A percentile compares a stretch with the other conserved stretches of the same genome.
Conservation (phyloP, 1,140 invertebrate species). For the Eciton burchellii region DNA sequence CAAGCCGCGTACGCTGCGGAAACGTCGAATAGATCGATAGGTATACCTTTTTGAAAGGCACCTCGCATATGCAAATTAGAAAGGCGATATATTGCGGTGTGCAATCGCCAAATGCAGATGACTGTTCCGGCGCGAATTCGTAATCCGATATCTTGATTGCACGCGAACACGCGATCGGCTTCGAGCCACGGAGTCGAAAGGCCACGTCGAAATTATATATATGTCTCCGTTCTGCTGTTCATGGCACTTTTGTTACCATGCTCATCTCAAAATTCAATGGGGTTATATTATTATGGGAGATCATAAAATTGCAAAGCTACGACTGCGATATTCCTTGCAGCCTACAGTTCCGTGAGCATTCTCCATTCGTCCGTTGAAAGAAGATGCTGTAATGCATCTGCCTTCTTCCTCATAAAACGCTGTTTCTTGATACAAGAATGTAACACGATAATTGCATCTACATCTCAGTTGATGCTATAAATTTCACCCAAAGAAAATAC, state of each 20-base stretch:
- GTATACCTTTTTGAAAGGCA: constrained; percentile 35
- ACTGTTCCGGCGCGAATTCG: constrained; percentile 78
- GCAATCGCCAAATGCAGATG: constrained; percentile 77
- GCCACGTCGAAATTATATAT: constrained; percentile 14
- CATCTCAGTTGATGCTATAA: no score
- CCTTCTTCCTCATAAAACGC: no score
- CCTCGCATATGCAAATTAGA: constrained; percentile 59
- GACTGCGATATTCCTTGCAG: background rate
- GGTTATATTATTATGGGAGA: background rate
- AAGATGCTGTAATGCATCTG: no score
- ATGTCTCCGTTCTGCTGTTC: background rate
- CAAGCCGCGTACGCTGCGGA: constrained; percentile 17
- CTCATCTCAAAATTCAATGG: background rate
- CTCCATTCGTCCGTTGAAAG: background rate
- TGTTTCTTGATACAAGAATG: no score
- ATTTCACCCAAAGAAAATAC: no score
- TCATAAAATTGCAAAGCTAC: background rate
- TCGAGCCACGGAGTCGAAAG: constrained; percentile 46
- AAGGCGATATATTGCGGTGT: constrained; percentile 65
- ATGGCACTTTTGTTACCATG: background rate
- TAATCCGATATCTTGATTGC: constrained; percentile 77
- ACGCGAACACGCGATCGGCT: constrained; percentile 73
- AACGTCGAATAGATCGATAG: constrained; percentile 60
- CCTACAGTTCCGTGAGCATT: no score
- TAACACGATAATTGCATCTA: no score